These are phyloP conservation scores for Linyphia triangularis DNA, from an alignment of 2,888 invertebrate genomes.

Conservation along the genomic window DNA sequence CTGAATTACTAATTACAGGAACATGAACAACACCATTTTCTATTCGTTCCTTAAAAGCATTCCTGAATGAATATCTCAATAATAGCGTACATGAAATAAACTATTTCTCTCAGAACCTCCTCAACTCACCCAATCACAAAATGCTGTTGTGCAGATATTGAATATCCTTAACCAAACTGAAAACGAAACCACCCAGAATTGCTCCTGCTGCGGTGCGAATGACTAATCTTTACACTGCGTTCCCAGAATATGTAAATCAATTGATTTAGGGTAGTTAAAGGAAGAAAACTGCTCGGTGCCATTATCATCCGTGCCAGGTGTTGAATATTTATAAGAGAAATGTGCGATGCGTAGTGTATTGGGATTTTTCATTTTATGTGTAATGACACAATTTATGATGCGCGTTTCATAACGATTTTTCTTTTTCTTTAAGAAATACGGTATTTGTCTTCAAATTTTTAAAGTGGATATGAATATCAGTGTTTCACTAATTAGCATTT, in stretches of 20 bases:
- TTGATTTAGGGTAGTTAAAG: slow-evolving; percentile 49
- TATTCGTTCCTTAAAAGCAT: too few relatives aligned
- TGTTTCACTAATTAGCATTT: background rate
- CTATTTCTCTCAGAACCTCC: too few relatives aligned
- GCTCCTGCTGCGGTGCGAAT: background rate
- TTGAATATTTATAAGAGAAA: slow-evolving; percentile 55
- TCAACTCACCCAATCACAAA: too few relatives aligned
- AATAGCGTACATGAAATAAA: too few relatives aligned
- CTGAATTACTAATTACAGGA: too few relatives aligned
- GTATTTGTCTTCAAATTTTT: background rate
- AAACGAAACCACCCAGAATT: background rate
- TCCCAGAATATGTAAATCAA: slow-evolving; percentile 54
- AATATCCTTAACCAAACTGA: background rate
- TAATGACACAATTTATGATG: background rate
- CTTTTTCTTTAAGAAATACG: background rate
- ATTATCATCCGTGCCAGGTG: slow-evolving; percentile 1
- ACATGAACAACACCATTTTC: too few relatives aligned
- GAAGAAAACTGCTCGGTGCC: slow-evolving; percentile 24
- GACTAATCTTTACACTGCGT: background rate
- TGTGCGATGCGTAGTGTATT: background rate
- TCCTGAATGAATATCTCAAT: too few relatives aligned
- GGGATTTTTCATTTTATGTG: background rate
- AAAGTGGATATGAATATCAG: background rate
- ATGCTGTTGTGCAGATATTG: background rate
- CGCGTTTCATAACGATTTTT: background rate